Conservation (phyloP, 2,113 vertebrate genomes). For the Cathartes aura region DNA sequence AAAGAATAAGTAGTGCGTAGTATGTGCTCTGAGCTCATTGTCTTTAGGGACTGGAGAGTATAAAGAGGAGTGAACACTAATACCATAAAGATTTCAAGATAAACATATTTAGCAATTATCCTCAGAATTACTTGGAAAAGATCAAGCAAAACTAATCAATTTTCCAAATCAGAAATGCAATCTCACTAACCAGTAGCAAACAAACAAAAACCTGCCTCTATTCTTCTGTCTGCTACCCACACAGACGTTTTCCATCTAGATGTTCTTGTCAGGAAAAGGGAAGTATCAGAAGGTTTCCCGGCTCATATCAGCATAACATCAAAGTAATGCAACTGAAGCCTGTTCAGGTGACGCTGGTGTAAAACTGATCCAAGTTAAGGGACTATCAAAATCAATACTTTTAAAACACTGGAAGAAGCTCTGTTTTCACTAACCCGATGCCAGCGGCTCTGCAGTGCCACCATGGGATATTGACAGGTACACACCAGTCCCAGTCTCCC, state of each 20-base stretch:
- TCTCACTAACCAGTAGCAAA: neutral
- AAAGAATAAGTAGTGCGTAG: neutral
- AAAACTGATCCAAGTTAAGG: neutral
- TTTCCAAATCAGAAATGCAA: neutral
- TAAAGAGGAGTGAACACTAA: neutral
- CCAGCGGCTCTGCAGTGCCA: neutral
- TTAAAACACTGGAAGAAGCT: neutral
- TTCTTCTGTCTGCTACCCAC: neutral
- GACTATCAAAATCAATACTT: neutral
- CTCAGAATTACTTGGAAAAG: neutral
- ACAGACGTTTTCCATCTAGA: neutral
- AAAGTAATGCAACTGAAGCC: neutral
- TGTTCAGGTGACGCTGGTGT: neutral
- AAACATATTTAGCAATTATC: neutral
- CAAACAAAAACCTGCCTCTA: neutral
- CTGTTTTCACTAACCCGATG: fast-evolving
- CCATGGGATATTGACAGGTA: neutral
- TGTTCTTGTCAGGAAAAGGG: neutral
- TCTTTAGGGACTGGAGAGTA: neutral
- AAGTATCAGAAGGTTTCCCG: neutral
- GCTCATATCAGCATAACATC: neutral
- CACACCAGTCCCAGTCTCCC: neutral
- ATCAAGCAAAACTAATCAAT: neutral
- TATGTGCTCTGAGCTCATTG: neutral
- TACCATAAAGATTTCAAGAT: neutral